A percentile compares a stretch with the other conserved stretches of the same genome.
Conservation (phyloP, 35 echinoderm and acorn worm species). For the Heliocidaris tuberculata region DNA sequence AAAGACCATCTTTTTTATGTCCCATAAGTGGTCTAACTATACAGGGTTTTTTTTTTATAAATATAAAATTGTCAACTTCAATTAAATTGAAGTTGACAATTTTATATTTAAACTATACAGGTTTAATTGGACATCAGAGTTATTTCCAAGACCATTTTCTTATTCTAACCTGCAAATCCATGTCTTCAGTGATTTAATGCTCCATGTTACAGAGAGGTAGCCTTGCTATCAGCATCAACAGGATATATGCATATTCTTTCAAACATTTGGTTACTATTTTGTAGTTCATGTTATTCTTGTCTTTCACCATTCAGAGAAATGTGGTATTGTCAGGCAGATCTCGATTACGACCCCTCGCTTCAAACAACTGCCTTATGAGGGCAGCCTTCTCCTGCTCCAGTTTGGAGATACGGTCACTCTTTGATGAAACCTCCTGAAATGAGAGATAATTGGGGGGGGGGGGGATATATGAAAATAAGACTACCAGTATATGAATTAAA, state of each 20-base stretch:
- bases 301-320: slow-evolving; percentile 37
- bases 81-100: not conserved
- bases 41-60: not conserved
- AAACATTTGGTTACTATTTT: not conserved
- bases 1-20: no score
- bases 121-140: no score
- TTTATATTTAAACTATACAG: not conserved
- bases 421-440: slow-evolving; percentile 85
- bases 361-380: slow-evolving; percentile 93
- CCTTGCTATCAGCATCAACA: not conserved
- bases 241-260: not conserved
- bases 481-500: not conserved
- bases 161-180: no score
- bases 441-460: not conserved
- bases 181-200: no score
- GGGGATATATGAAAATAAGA: not conserved
- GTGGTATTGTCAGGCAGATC: slow-evolving; percentile 64
- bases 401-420: slow-evolving; percentile 76
- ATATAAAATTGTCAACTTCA: not conserved
- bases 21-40: no score
- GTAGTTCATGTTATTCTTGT: not conserved
- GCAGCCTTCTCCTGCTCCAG: slow-evolving; percentile 87
- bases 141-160: no score
- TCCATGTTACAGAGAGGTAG: not conserved
- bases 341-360: slow-evolving; percentile 55